These are phyloP conservation scores for Pherbina coryleti DNA, from an alignment of 2,888 invertebrate genomes.

Conservation along the genomic window DNA sequence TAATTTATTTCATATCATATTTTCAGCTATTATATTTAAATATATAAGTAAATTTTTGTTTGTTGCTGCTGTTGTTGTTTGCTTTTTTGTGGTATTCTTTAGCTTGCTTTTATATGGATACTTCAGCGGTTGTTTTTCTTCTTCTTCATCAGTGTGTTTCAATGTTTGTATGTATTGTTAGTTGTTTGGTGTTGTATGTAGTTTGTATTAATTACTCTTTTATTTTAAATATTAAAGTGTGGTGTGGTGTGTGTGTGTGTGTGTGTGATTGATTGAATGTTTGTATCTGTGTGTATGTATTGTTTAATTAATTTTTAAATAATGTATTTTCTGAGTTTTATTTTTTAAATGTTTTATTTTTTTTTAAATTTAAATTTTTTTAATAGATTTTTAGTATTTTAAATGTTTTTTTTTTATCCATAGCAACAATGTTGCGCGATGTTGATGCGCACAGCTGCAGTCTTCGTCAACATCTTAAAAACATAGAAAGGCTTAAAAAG, in stretches of 20 bases:
- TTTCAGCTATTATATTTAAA: conserved; percentile 21
- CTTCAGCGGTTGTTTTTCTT: conserved; percentile 43
- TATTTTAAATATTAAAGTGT: conserved; percentile 30
- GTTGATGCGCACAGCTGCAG: conserved; percentile 74
- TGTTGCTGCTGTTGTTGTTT: conserved; percentile 45
- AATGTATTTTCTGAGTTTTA: conserved; percentile 52
- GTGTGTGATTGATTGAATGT: conserved; percentile 2
- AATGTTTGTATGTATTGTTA: conserved; percentile 41
- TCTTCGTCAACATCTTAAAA: conserved; percentile 73
- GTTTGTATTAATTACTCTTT: conserved; percentile 40
- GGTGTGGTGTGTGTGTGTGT: conserved; percentile 33
- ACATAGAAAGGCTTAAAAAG: conserved; percentile 74
- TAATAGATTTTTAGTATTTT: conserved; percentile 40
- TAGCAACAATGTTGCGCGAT: conserved; percentile 70
- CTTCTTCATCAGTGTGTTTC: conserved; percentile 43
- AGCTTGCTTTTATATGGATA: conserved; percentile 39
- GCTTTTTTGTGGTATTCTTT: conserved; percentile 38
- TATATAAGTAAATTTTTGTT: conserved; percentile 49
- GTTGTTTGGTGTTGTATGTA: conserved; percentile 51
- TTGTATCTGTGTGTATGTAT: conserved; percentile 18
- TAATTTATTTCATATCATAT: conserved; percentile 1
- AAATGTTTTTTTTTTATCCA: conserved; percentile 64
- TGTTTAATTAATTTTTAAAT: conserved; percentile 50
- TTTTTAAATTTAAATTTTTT: conserved; percentile 55
- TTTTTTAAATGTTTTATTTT: conserved; percentile 50